phyloP scores from a whole-genome alignment of 2,113 vertebrate genomes.

The Leptobrachium leishanense region DNA sequence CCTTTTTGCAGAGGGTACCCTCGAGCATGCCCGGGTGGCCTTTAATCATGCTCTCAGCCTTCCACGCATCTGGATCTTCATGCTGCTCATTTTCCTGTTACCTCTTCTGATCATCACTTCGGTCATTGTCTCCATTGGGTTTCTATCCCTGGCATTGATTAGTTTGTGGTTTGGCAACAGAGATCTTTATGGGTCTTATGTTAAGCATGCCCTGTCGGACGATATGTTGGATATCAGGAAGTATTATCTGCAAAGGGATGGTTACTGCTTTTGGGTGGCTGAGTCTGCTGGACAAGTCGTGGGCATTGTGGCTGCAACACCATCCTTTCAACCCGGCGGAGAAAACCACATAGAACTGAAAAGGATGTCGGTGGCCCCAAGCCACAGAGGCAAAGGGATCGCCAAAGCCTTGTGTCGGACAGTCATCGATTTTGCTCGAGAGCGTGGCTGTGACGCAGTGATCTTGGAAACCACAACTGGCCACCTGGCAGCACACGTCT shows the following conservation, averaged over 20 bases:
- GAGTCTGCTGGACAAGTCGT: slow-evolving; percentile 49
- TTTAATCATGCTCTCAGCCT: slow-evolving; percentile 13
- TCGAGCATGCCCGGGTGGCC: neutral
- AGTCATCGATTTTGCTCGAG: slow-evolving; percentile 49
- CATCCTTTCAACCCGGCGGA: neutral
- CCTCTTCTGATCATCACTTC: slow-evolving; percentile 27
- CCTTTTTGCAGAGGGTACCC: neutral
- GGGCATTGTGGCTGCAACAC: slow-evolving; percentile 49
- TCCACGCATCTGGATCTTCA: neutral
- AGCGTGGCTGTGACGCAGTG: slow-evolving; percentile 39
- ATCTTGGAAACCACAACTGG: neutral
- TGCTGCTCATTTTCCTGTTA: neutral
- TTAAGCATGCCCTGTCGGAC: neutral
- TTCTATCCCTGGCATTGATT: neutral
- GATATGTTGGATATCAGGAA: slow-evolving; percentile 52
- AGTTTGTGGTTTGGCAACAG: slow-evolving; percentile 22
- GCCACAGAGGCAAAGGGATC: slow-evolving; percentile 40
- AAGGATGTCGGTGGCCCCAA: slow-evolving; percentile 28
- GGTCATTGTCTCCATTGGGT: neutral
- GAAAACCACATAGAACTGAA: slow-evolving; percentile 13
- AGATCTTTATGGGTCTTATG: neutral
- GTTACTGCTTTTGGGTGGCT: slow-evolving; percentile 60
- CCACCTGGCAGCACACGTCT: neutral
- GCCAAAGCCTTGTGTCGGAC: slow-evolving; percentile 49
- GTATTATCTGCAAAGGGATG: slow-evolving; percentile 38